phyloP scores from a whole-genome alignment of 2,113 vertebrate species.

The Hystrix cristata region DNA sequence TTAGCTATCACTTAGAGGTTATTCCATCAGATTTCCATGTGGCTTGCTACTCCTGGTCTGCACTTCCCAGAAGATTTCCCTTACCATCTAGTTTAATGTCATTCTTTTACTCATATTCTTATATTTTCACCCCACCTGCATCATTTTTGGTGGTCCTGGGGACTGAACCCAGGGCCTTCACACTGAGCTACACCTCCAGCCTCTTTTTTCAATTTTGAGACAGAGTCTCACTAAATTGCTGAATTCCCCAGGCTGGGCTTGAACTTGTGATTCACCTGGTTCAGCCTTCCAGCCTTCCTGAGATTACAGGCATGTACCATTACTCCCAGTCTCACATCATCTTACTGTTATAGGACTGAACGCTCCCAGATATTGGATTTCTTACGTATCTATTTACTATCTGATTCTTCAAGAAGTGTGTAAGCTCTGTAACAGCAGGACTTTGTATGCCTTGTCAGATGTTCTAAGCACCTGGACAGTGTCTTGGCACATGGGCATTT shows the following conservation, averaged over 20 bases:
- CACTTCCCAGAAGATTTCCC: not conserved
- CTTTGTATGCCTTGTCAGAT: not conserved
- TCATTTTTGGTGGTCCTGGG: not conserved
- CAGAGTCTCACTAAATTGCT: not conserved
- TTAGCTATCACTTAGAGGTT: not conserved
- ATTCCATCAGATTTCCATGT: not conserved
- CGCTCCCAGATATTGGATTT: not conserved
- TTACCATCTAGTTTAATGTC: not conserved
- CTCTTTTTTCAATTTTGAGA: not conserved
- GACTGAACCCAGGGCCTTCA: not conserved
- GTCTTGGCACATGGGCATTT: not conserved
- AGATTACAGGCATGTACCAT: too few species aligned
- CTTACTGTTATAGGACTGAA: conserved; percentile 20
- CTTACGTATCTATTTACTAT: conserved; percentile 1
- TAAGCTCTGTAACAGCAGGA: not conserved
- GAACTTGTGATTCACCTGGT: too few species aligned
- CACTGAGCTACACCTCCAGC: not conserved
- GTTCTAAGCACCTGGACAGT: not conserved
- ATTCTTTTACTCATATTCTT: not conserved
- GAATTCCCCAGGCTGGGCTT: too few species aligned
- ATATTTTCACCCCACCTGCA: not conserved
- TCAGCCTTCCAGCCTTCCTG: too few species aligned
- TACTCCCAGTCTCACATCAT: not conserved
- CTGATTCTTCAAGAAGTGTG: conserved; percentile 24
- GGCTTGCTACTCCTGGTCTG: not conserved